These are phyloP conservation scores for Tuta absoluta DNA, from an alignment of 2,888 invertebrate species.

Conservation along the genomic window DNA sequence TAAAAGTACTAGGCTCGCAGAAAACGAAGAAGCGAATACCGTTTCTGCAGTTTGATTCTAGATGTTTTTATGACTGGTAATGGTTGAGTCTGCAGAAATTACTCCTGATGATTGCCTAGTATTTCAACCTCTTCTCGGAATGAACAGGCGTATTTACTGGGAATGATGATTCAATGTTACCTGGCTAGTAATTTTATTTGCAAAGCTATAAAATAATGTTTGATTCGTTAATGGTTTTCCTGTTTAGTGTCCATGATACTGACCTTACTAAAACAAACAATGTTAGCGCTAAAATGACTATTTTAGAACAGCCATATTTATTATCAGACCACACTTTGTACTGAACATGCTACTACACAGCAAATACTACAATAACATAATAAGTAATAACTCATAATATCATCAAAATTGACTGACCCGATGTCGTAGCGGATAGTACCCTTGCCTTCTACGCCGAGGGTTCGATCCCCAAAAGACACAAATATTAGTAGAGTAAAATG, in stretches of 20 bases:
- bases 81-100: slow-evolving; percentile 17
- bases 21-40: background rate
- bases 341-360: too few species aligned
- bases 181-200: slow-evolving; percentile 2
- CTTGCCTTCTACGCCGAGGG: too few species aligned
- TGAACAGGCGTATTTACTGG: background rate
- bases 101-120: slow-evolving; percentile 8
- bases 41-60: slow-evolving; percentile 14
- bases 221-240: slow-evolving; percentile 2
- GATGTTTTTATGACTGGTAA: slow-evolving; percentile 17
- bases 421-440: too few species aligned
- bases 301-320: background rate
- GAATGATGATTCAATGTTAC: slow-evolving; percentile 6
- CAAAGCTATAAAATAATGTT: background rate
- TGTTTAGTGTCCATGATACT: background rate
- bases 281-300: background rate
- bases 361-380: too few species aligned
- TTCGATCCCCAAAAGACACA: too few species aligned
- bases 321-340: too few species aligned
- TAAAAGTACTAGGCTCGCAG: slow-evolving; percentile 9
- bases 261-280: slow-evolving; percentile 4
- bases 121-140: slow-evolving; percentile 8
- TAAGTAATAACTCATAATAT: too few species aligned
- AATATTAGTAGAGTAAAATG: too few species aligned
- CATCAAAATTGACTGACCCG: too few species aligned